These are phyloP conservation scores for Lithobius niger DNA, from an alignment of 1,140 invertebrate species.

Conservation along the genomic window DNA sequence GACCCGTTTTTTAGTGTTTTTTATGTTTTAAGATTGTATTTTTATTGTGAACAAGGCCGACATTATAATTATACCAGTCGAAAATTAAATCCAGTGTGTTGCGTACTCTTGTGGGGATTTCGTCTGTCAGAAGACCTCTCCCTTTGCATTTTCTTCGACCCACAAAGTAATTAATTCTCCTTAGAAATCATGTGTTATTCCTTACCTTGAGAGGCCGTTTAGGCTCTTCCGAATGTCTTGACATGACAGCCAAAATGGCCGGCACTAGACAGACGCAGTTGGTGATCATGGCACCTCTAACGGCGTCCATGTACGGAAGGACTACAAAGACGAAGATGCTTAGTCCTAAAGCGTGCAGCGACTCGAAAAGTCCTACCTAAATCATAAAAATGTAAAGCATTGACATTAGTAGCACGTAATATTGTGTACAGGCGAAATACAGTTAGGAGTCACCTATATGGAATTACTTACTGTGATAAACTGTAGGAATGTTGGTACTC, in stretches of 20 bases:
- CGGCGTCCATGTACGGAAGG: conserved; percentile 76
- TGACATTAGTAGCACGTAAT: conserved; percentile 1
- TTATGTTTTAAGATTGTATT: no score
- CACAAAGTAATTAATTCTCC: no score
- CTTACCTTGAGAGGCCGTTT: conserved; percentile 59
- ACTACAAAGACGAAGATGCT: conserved; percentile 71
- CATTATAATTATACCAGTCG: no score
- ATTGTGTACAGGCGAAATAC: no score
- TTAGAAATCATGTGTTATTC: no score
- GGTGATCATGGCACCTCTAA: conserved; percentile 84
- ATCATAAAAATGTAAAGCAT: background rate
- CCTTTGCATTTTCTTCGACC: no score
- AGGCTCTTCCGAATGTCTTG: conserved; percentile 62
- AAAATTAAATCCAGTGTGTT: no score
- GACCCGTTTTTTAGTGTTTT: no score
- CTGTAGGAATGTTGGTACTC: conserved; percentile 11
- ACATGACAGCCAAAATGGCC: conserved; percentile 56
- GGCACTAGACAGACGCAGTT: conserved; percentile 86
- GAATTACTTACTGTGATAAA: conserved; percentile 20
- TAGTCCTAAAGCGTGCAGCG: conserved; percentile 69
- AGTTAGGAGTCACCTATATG: no score
- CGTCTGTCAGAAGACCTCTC: no score
- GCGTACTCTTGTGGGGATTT: no score
- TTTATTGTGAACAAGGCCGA: no score
- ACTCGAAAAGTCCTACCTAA: conserved; percentile 53